These are phyloP conservation scores for Heterotis niloticus DNA, from an alignment of 2,113 vertebrate species.

Conservation along the genomic window DNA sequence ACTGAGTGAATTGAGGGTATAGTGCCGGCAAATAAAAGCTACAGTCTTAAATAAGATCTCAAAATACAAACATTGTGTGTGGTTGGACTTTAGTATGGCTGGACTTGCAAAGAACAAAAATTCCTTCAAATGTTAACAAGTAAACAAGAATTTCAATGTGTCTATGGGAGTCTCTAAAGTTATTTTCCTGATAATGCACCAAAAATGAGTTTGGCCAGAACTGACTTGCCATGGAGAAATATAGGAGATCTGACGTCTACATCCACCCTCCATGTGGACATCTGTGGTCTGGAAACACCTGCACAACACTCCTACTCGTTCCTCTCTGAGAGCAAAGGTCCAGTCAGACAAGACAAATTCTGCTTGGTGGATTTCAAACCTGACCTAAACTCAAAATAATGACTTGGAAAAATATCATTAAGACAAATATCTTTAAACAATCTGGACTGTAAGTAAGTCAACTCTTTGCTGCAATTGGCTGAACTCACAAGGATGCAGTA, in stretches of 20 bases:
- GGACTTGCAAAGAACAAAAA: too few relatives aligned
- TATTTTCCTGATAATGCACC: not conserved
- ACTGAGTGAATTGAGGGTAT: slow-evolving; percentile 44
- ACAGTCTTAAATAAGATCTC: too few relatives aligned
- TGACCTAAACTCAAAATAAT: not conserved
- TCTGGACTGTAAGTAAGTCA: not conserved
- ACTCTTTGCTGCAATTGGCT: not conserved
- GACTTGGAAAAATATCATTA: not conserved
- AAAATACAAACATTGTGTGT: too few relatives aligned
- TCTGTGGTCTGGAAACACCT: slow-evolving; percentile 6
- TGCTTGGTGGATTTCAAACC: not conserved
- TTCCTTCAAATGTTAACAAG: too few relatives aligned
- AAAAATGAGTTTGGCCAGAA: not conserved
- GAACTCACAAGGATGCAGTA: not conserved
- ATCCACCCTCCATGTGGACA: not conserved
- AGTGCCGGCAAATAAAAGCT: slow-evolving; percentile 42
- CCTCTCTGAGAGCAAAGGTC: slow-evolving; percentile 13
- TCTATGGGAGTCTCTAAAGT: too few relatives aligned
- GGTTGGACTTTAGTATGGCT: too few relatives aligned
- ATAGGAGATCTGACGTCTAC: not conserved
- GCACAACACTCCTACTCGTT: slow-evolving; percentile 8
- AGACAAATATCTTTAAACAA: not conserved
- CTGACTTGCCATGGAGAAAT: not conserved
- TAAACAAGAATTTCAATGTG: too few relatives aligned
- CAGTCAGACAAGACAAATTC: slow-evolving; percentile 1